A percentile compares a stretch with the other conserved stretches of the same genome.
These are phyloP conservation scores for Microcebus jonahi DNA, from an alignment of 2,113 vertebrate species.

Conservation along the genomic window DNA sequence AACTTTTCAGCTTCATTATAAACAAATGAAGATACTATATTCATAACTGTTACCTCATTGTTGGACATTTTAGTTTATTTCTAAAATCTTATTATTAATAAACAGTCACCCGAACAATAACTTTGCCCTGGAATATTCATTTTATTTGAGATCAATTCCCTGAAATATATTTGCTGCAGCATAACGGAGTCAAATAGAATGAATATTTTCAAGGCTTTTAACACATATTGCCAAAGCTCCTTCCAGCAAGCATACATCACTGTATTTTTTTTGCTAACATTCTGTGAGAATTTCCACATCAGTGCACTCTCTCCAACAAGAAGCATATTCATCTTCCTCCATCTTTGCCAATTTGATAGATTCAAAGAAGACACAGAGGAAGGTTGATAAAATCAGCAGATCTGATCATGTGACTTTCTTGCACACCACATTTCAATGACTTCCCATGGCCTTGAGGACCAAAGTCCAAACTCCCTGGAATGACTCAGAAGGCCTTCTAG, in stretches of 20 bases:
- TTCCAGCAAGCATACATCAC: background rate
- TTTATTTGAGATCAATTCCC: slow-evolving; percentile 7
- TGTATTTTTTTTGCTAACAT: background rate
- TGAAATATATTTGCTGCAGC: slow-evolving; percentile 22
- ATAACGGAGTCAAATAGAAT: background rate
- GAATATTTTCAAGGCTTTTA: slow-evolving; percentile 6
- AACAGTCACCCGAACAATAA: background rate
- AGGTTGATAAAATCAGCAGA: background rate
- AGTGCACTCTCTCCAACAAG: background rate
- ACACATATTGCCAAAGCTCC: background rate
- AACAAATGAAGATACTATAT: background rate
- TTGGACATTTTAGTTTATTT: slow-evolving; percentile 26
- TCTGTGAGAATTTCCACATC: background rate
- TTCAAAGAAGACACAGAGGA: background rate
- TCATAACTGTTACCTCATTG: background rate
- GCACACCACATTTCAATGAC: background rate
- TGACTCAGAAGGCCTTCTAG: background rate
- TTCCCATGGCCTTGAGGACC: background rate
- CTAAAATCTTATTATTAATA: background rate
- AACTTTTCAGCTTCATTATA: background rate
- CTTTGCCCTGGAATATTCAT: background rate
- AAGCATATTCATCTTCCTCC: background rate
- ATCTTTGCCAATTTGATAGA: background rate
- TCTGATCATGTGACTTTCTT: background rate
- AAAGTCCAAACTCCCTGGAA: background rate